Conservation (phyloP, 2,113 vertebrate species). For the Phylloscopus whistleri region DNA sequence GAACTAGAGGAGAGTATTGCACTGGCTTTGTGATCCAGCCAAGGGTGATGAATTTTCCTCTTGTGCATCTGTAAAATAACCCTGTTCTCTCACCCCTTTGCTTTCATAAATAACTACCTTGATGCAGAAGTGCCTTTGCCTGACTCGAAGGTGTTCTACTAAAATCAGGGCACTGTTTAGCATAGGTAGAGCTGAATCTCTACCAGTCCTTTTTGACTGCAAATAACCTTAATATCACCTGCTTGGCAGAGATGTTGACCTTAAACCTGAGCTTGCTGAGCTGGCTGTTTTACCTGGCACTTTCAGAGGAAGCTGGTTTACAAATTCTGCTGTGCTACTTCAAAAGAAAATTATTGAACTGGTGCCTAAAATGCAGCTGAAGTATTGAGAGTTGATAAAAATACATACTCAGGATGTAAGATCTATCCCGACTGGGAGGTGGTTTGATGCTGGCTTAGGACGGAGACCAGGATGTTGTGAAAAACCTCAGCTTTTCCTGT, state of each 20-base stretch:
- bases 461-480: not conserved
- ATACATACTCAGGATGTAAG: not conserved
- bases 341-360: not conserved
- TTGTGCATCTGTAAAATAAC: not conserved
- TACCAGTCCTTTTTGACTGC: not conserved
- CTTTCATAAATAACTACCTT: not conserved
- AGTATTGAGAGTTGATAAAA: not conserved
- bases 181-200: not conserved
- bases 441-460: not conserved
- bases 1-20: not conserved
- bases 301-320: constrained; percentile 6
- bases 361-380: not conserved
- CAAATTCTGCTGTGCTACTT: constrained; percentile 31
- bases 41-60: not conserved
- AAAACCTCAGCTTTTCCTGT: not conserved
- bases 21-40: not conserved
- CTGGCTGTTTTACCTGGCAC: constrained; percentile 30
- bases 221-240: constrained; percentile 22
- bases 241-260: constrained; percentile 42
- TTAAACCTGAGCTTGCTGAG: constrained; percentile 43
- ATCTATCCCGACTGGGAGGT: not conserved
- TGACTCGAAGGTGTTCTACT: not conserved
- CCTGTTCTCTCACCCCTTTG: not conserved
- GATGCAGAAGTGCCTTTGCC: not conserved
- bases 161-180: not conserved